These are phyloP conservation scores for Trilocha varians DNA, from an alignment of 2,888 invertebrate species.

Conservation along the genomic window DNA sequence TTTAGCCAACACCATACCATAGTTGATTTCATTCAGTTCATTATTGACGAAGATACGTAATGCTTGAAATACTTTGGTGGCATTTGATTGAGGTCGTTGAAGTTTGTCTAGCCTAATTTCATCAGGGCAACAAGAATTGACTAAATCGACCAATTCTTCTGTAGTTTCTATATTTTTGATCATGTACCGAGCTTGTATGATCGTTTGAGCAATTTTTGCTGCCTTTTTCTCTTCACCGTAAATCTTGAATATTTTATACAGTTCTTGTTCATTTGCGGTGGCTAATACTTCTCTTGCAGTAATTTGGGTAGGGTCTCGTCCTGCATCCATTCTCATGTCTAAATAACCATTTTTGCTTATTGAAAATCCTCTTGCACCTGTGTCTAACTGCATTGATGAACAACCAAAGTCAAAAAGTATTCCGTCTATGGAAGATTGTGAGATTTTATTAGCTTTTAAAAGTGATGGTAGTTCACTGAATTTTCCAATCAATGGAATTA, in stretches of 20 bases:
- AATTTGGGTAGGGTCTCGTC: constrained; percentile 77
- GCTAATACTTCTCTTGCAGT: constrained; percentile 92
- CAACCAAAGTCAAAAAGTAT: constrained; percentile 94
- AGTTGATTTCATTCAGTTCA: constrained; percentile 95
- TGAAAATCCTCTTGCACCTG: constrained; percentile 87
- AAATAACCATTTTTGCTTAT: constrained; percentile 88
- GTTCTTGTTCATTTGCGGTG: constrained; percentile 81
- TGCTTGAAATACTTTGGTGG: constrained; percentile 95
- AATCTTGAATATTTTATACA: constrained; percentile 87
- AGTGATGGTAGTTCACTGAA: constrained; percentile 89
- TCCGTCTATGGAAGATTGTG: constrained; percentile 83
- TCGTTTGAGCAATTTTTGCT: constrained; percentile 87
- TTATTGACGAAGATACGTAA: constrained; percentile 96
- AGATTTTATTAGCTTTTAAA: constrained; percentile 72
- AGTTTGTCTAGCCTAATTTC: constrained; percentile 79
- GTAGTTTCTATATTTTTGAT: constrained; percentile 87
- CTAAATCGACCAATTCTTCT: constrained; percentile 82
- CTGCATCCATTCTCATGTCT: constrained; percentile 96
- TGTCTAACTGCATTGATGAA: constrained; percentile 96
- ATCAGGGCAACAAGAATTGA: constrained; percentile 76
- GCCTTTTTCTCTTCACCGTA: constrained; percentile 95
- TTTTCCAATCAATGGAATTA: constrained; percentile 86
- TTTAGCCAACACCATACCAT: constrained; percentile 85
- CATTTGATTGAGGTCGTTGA: constrained; percentile 82
- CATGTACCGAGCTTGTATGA: constrained; percentile 86